Evolutionary conservation across 2,888 invertebrate species (phyloP), one percentile per base, ranked within the genome.

Genomic region (Tanytarsus gracilentus): DNA sequence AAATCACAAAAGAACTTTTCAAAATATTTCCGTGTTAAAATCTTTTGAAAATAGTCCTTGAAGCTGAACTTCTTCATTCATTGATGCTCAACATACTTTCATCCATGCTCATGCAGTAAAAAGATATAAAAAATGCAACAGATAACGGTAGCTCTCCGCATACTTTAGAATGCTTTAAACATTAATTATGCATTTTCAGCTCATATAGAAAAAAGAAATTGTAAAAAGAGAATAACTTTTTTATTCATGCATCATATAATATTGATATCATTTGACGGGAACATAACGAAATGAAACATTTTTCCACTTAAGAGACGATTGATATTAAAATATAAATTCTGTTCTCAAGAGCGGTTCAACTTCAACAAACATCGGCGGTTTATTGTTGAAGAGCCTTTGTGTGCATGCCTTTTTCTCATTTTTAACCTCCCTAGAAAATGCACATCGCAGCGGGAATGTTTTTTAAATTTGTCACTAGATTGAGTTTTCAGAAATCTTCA

Each of bases 201-300:
- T n/a, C n/a, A n/a, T n/a, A n/a, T n/a, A n/a, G n/a, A 11, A n/a
- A 39, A 36, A 39, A 39, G 39, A n/a, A 4, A 11, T 33, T 4
- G 3, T 3, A 33, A n/a, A n/a, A n/a, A 33, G 9, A n/a, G 33
- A 11, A 33, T 14, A 36, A 36, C 16, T 36, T 33, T n/a, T n/a
- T n/a, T n/a, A n/a, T n/a, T n/a, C n/a, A n/a, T n/a, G n/a, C n/a
- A 56, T 56, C 56, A 56, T 56, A 56, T 40, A 56, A 56, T 40
- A 56, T 56, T 44, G 56, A 56, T 44, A 56, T 40, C 44, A 56
- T 40, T 56, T 56, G 56, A 56, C 44, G 26, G 18, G n/a, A 50
- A 25, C 27, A 23, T 7, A 44, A 21, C 26, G 39, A 26, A 56
- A 36, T 29, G 40, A 56, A 27, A 56, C 23, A 40, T 52, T 49